phyloP scores from a whole-genome alignment of 2,113 vertebrate species.

The Blennius ocellaris region DNA sequence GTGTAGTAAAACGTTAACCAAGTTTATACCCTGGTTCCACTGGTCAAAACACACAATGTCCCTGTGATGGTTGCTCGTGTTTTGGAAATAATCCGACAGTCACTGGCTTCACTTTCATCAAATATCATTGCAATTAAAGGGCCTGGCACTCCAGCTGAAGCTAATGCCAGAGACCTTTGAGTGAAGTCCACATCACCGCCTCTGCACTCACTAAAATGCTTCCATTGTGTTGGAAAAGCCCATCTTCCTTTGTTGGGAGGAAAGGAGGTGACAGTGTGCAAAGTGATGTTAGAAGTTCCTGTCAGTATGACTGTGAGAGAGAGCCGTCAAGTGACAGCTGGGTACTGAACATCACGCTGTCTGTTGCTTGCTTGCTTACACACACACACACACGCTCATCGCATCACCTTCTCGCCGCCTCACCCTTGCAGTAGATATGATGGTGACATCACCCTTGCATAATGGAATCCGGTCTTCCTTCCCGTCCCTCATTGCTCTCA shows the following conservation, averaged over 20 bases:
- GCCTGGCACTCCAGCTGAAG: neutral
- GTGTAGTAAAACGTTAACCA: too few relatives aligned
- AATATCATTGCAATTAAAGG: neutral
- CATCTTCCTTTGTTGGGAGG: neutral
- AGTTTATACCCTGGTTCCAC: too few relatives aligned
- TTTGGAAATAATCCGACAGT: too few relatives aligned
- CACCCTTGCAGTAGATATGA: constrained; percentile 32
- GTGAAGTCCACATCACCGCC: neutral
- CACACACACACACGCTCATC: neutral
- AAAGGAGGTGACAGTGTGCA: constrained; percentile 19
- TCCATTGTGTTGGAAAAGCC: constrained; percentile 3
- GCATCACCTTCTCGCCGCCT: constrained; percentile 56
- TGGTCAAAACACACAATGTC: too few relatives aligned
- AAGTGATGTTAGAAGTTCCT: constrained; percentile 25
- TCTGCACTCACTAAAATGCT: neutral
- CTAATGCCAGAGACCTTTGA: neutral
- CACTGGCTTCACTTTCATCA: neutral
- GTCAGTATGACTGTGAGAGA: constrained; percentile 16
- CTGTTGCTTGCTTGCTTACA: neutral
- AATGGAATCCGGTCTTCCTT: constrained; percentile 61
- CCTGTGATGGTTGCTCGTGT: too few relatives aligned
- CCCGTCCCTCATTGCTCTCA: constrained; percentile 54
- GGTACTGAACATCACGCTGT: constrained; percentile 22
- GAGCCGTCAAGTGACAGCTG: constrained; percentile 26
- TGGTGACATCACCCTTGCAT: constrained; percentile 60